Evolutionary conservation across 2,797 vertebrate genomes (phyloP).

Genomic region (Spinibarbus caldwelli): DNA sequence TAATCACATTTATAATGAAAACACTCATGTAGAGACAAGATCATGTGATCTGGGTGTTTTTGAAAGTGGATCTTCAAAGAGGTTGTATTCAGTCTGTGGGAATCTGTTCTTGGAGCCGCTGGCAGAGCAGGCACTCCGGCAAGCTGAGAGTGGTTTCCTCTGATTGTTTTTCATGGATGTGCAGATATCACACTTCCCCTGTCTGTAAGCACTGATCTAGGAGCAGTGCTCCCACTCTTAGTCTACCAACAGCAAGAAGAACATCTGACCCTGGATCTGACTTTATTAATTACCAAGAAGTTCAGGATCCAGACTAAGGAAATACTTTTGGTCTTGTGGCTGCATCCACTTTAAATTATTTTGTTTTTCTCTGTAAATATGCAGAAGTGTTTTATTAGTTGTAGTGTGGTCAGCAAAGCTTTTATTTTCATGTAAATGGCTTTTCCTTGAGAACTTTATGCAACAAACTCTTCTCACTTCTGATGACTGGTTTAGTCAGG

Average conservation of each 20-base stretch:
- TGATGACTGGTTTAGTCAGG: not conserved
- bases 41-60: not conserved
- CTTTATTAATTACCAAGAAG: not conserved
- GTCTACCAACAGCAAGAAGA: not conserved
- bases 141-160: slow-evolving; percentile 77
- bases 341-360: not conserved
- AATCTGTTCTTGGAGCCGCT: slow-evolving; percentile 54
- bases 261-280: not conserved
- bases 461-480: slow-evolving; percentile 10
- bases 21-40: not conserved
- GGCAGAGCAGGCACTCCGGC: too few species aligned
- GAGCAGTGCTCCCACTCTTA: not conserved
- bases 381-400: not conserved
- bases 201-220: slow-evolving; percentile 17
- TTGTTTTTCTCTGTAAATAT: not conserved
- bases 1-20: not conserved
- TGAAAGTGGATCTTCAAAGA: slow-evolving; percentile 26
- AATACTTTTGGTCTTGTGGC: slow-evolving; percentile 10
- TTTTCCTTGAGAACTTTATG: not conserved
- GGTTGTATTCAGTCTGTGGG: slow-evolving; percentile 54
- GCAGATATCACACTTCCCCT: slow-evolving; percentile 50
- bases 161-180: slow-evolving; percentile 71
- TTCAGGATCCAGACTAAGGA: not conserved
- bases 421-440: slow-evolving; percentile 17
- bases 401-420: slow-evolving; percentile 9